Conservation (phyloP, 2,113 vertebrate genomes). For the Corythornis madagascariensis region DNA sequence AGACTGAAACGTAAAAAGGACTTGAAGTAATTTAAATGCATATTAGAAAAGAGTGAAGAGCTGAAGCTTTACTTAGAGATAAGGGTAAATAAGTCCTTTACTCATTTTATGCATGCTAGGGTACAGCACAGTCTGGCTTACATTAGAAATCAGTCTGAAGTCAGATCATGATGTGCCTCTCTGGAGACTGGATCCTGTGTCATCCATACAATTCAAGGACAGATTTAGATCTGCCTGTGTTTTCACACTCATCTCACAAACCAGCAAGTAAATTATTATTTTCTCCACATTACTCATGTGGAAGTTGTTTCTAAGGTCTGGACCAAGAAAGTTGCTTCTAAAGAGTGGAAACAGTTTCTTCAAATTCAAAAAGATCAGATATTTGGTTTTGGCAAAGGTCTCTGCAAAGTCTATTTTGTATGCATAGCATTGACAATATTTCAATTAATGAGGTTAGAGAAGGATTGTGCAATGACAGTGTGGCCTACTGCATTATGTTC, state of each 20-base stretch:
- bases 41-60: slow-evolving; percentile 54
- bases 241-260: slow-evolving; percentile 2
- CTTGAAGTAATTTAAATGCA: slow-evolving; percentile 58
- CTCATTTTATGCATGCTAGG: slow-evolving; percentile 21
- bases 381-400: not conserved
- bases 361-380: not conserved
- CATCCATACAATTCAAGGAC: not conserved
- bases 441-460: not conserved
- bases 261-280: not conserved
- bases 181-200: not conserved
- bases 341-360: not conserved
- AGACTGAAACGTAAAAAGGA: slow-evolving; percentile 9
- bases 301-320: not conserved
- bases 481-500: not conserved
- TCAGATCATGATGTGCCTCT: not conserved
- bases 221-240: not conserved
- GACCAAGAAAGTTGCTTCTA: not conserved
- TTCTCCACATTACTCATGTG: not conserved
- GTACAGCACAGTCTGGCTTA: slow-evolving; percentile 3
- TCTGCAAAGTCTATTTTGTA: not conserved
- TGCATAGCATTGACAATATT: not conserved
- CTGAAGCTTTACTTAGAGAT: slow-evolving; percentile 38
- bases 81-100: slow-evolving; percentile 55
- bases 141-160: slow-evolving; percentile 21
- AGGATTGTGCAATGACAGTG: not conserved